Evolutionary conservation across 2,797 vertebrate genomes (phyloP).

Genomic region (Remorina albescens): DNA sequence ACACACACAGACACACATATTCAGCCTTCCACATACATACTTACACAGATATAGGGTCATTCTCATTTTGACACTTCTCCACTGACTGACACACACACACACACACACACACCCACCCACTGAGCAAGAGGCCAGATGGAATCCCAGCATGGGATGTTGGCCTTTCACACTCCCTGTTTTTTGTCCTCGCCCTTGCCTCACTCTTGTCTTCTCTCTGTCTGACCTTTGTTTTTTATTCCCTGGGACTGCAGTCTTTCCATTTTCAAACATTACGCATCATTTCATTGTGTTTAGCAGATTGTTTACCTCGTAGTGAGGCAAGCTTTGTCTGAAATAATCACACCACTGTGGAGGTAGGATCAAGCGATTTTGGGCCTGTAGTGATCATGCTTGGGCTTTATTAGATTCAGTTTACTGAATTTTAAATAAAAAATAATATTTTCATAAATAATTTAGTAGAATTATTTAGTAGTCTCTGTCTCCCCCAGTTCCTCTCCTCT

Average conservation of each 20-base stretch:
- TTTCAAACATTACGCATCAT: constrained; percentile 22
- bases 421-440: too few species aligned
- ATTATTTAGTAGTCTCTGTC: too few species aligned
- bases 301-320: constrained; percentile 6
- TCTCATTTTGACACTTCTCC: constrained; percentile 53
- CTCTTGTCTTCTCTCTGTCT: constrained; percentile 11
- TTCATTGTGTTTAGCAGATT: constrained; percentile 16
- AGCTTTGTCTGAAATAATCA: constrained; percentile 10
- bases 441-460: too few species aligned
- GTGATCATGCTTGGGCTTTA: too few species aligned
- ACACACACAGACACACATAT: constrained; percentile 58
- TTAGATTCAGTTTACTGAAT: too few species aligned
- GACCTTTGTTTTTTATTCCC: constrained; percentile 39
- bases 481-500: too few species aligned
- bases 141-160: constrained; percentile 79
- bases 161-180: constrained; percentile 77
- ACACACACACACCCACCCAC: constrained; percentile 45
- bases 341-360: constrained; percentile 1
- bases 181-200: constrained; percentile 44
- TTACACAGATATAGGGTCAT: constrained; percentile 55
- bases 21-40: constrained; percentile 32
- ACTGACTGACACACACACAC: constrained; percentile 37
- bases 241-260: constrained; percentile 16
- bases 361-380: not conserved
- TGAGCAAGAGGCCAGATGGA: constrained; percentile 81